Conservation (phyloP, 1,140 invertebrate genomes). For the Onthophagus taurus region DNA sequence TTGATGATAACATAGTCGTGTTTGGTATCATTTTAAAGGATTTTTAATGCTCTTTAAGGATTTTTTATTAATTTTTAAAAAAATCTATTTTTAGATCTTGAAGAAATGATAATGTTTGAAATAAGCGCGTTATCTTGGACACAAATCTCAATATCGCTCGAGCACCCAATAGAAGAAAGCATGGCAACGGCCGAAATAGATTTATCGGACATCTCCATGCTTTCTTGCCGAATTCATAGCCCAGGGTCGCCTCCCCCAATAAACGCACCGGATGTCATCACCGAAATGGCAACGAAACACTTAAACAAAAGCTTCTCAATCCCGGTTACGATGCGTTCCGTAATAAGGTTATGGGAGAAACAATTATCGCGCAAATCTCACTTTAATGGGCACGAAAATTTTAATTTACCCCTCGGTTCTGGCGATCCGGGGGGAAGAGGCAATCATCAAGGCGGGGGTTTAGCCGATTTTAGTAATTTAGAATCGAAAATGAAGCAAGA, state of each 20-base stretch:
- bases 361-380: slow-evolving; percentile 33
- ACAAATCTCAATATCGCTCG: slow-evolving; percentile 81
- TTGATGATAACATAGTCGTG: too few relatives aligned
- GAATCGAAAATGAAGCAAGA: slow-evolving; percentile 47
- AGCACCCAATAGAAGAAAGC: slow-evolving; percentile 86
- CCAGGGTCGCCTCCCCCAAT: slow-evolving; percentile 37
- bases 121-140: slow-evolving; percentile 81
- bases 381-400: slow-evolving; percentile 37
- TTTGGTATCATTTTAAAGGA: too few relatives aligned
- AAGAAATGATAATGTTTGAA: slow-evolving; percentile 81
- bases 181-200: slow-evolving; percentile 88
- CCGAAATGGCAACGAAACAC: slow-evolving; percentile 76
- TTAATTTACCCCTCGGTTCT: slow-evolving; percentile 38
- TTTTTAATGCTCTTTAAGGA: too few relatives aligned
- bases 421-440: slow-evolving; percentile 36
- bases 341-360: slow-evolving; percentile 46
- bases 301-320: slow-evolving; percentile 85
- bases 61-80: background rate
- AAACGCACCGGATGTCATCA: slow-evolving; percentile 47
- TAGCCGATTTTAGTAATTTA: slow-evolving; percentile 43
- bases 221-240: slow-evolving; percentile 49
- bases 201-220: slow-evolving; percentile 67
- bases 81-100: slow-evolving; percentile 48
- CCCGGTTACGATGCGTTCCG: slow-evolving; percentile 66
- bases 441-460: slow-evolving; percentile 38